Evolutionary conservation across 2,888 invertebrate genomes (phyloP).

Genomic region (Scaptomyza reducta): DNA sequence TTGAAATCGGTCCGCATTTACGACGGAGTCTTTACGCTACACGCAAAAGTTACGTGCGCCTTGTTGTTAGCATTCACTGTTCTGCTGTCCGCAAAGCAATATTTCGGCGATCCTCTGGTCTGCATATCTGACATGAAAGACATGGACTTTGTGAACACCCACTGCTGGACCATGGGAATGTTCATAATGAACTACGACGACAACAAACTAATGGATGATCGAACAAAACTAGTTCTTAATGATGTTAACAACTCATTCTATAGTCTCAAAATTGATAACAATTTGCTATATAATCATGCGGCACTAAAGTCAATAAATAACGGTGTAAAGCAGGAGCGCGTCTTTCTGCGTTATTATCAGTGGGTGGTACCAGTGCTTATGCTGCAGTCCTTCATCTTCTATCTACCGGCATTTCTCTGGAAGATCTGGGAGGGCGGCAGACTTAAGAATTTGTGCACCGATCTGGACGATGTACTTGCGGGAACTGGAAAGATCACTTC

Average conservation of each 20-base stretch:
- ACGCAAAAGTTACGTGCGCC: conserved; percentile 89
- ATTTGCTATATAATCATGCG: conserved; percentile 32
- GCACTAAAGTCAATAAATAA: conserved; percentile 6
- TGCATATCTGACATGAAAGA: conserved; percentile 87
- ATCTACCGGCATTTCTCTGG: conserved; percentile 83
- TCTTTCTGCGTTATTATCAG: conserved; percentile 83
- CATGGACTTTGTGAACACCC: conserved; percentile 88
- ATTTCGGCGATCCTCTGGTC: conserved; percentile 93
- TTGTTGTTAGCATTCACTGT: conserved; percentile 90
- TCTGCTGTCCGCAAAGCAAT: conserved; percentile 91
- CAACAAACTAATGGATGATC: neutral
- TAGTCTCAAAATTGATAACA: conserved; percentile 22
- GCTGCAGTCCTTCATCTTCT: conserved; percentile 80
- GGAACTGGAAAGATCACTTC: conserved; percentile 60
- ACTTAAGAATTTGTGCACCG: conserved; percentile 80
- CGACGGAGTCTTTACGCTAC: conserved; percentile 90
- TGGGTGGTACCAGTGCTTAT: conserved; percentile 82
- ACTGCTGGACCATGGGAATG: conserved; percentile 92
- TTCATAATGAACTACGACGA: conserved; percentile 85
- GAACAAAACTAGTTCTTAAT: conserved; percentile 64
- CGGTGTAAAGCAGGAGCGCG: conserved; percentile 43
- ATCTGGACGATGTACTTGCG: conserved; percentile 73
- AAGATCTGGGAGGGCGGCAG: conserved; percentile 85
- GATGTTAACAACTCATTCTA: neutral
- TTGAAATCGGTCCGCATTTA: conserved; percentile 89